phyloP scores from a whole-genome alignment of 1,140 invertebrate genomes.

The Idris sp. region DNA sequence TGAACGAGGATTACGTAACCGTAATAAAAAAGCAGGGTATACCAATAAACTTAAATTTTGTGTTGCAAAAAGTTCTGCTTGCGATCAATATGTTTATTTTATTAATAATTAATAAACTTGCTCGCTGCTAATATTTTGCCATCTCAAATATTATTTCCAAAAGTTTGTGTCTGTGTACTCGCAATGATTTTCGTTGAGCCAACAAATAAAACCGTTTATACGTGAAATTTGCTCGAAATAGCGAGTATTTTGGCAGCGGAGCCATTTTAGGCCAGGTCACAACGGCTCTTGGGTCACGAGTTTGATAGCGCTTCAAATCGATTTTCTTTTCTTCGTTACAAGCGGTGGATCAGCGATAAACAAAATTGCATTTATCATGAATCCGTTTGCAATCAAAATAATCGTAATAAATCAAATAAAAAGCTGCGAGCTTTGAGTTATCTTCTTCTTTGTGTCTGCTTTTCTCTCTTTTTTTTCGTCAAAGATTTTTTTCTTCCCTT shows the following conservation, averaged over 20 bases:
- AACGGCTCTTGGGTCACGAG: conserved; percentile 53
- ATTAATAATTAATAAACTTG: too few species aligned
- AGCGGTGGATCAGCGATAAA: conserved; percentile 38
- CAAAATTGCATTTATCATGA: conserved; percentile 22
- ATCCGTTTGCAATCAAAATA: conserved; percentile 10
- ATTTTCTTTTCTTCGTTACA: conserved; percentile 43
- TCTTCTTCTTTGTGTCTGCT: neutral
- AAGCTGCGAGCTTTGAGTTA: conserved; percentile 10
- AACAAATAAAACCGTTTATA: conserved; percentile 18
- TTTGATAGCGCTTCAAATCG: conserved; percentile 53
- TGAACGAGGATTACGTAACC: too few species aligned
- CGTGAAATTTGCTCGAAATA: conserved; percentile 34
- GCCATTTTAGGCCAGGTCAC: conserved; percentile 61
- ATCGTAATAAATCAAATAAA: conserved; percentile 27
- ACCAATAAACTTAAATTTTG: too few species aligned
- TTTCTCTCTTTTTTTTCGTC: neutral
- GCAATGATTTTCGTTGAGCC: too few species aligned
- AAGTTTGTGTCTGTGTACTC: too few species aligned
- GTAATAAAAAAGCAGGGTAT: too few species aligned
- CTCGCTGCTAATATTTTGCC: too few species aligned
- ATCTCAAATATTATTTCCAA: too few species aligned
- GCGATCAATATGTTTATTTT: too few species aligned
- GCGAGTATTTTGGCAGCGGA: conserved; percentile 42
- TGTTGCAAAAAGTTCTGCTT: too few species aligned
- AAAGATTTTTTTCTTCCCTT: conserved; percentile 7